Base-by-base conservation (phyloP, 2,888 invertebrate genomes). In the Dryocosmus kuriphilus region DNA sequence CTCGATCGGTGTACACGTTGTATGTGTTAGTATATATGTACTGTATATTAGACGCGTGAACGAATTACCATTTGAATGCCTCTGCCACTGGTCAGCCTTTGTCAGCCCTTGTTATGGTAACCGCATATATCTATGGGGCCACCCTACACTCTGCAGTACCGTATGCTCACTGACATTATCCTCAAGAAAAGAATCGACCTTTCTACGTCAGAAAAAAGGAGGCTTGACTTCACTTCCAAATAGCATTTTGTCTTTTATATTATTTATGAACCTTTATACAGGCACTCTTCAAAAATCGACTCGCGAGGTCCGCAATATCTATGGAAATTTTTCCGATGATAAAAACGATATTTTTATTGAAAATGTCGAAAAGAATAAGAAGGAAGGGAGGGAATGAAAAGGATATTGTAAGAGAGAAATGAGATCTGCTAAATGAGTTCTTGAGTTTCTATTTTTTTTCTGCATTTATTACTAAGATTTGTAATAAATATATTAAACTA, bases 21-120 rank as follows among this genome's bases (percentile, higher is more conserved):
- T 35, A 9, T 19, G 35, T n/a, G 35, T 32, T 38, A 1, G 22
- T 11, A 19, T 38, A 32, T 61, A 30, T 30, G 19, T 30, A 27
- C 30, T 79, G 86, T 88, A 89, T 88, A 89, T 89, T 90, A 89
- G 89, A 89, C 83, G 85, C 85, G 84, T 62, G 79, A 87, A 86
- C 85, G 85, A 86, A 90, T 91, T 91, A 90, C 89, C 91, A 91
- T 91, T 86, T 90, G 89, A 91, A 91, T 91, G 88, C 83, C 84
- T 81, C 82, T 76, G 79, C 80, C 82, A 85, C 82, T 84, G 86
- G 88, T 87, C 88, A 88, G 87, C 88, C 86, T 89, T 89, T 90
- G 90, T 90, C 88, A 86, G 83, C 79, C 85, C 85, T 80, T 84
- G 84, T 82, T 85, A 82, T 80, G 77, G 76, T 79, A 82, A 82